phyloP scores from a whole-genome alignment of 1,140 invertebrate genomes.

The Chrysomallon squamiferum region DNA sequence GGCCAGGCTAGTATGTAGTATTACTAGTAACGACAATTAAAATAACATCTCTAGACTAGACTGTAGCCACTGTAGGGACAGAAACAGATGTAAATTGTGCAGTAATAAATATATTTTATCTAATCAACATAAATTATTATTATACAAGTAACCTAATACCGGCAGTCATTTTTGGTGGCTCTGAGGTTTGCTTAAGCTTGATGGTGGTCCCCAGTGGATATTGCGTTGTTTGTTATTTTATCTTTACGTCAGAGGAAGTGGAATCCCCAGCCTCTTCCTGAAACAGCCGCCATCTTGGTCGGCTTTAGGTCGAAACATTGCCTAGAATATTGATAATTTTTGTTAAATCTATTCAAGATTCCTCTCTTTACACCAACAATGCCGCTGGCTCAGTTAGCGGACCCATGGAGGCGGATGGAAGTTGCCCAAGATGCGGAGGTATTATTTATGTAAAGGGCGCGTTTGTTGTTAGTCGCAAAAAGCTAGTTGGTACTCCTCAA shows the following conservation, averaged over 20 bases:
- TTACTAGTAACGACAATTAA: no score
- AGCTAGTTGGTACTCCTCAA: background rate
- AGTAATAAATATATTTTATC: no score
- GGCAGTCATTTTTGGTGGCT: no score
- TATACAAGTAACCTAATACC: no score
- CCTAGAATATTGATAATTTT: background rate
- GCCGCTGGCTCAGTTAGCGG: slow-evolving; percentile 59
- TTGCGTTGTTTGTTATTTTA: no score
- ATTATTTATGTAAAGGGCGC: background rate
- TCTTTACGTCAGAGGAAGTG: slow-evolving; percentile 30
- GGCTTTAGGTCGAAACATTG: slow-evolving; percentile 20
- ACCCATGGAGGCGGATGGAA: slow-evolving; percentile 61
- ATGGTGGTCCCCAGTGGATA: no score
- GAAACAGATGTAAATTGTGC: no score
- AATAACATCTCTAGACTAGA: no score
- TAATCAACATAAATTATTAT: no score
- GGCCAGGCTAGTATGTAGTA: no score
- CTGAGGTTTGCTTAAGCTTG: no score
- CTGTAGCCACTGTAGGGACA: no score
- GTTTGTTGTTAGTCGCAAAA: background rate
- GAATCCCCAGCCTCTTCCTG: slow-evolving; percentile 30
- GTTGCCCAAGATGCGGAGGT: slow-evolving; percentile 55
- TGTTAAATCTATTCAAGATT: slow-evolving; percentile 45
- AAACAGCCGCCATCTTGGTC: slow-evolving; percentile 42
- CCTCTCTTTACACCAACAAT: slow-evolving; percentile 54